phyloP scores from a whole-genome alignment of 2,113 vertebrate species.

The Ranitomeya variabilis region DNA sequence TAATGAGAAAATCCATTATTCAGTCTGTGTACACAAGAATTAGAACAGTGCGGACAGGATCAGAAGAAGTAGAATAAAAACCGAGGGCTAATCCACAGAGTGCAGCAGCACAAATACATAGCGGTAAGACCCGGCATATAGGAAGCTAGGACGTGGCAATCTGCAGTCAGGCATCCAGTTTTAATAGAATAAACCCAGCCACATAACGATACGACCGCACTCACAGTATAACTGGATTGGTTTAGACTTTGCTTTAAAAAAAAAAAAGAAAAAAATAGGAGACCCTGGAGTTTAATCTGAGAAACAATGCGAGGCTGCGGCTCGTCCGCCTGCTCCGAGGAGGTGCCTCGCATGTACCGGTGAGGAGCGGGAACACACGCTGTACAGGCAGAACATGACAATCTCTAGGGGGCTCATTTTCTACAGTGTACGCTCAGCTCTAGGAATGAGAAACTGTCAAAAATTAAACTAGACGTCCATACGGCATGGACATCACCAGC shows the following conservation, averaged over 20 bases:
- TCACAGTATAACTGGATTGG: neutral
- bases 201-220: neutral
- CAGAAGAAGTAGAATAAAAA: neutral
- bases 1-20: conserved; percentile 27
- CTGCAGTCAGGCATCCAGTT: neutral
- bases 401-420: conserved; percentile 7
- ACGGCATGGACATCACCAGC: neutral
- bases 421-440: neutral
- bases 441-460: neutral
- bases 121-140: neutral
- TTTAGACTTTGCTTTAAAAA: neutral
- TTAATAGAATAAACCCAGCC: neutral
- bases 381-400: neutral
- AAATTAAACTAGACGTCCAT: neutral
- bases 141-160: neutral
- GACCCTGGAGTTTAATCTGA: neutral
- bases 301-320: neutral
- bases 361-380: neutral
- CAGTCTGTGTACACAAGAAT: conserved; percentile 15
- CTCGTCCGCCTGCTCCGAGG: neutral
- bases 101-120: neutral
- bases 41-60: neutral
- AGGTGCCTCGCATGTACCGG: neutral
- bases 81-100: neutral
- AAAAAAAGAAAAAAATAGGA: neutral